Evolutionary conservation across 2,888 invertebrate species (phyloP).

Genomic region (Oxyscelio sp.): DNA sequence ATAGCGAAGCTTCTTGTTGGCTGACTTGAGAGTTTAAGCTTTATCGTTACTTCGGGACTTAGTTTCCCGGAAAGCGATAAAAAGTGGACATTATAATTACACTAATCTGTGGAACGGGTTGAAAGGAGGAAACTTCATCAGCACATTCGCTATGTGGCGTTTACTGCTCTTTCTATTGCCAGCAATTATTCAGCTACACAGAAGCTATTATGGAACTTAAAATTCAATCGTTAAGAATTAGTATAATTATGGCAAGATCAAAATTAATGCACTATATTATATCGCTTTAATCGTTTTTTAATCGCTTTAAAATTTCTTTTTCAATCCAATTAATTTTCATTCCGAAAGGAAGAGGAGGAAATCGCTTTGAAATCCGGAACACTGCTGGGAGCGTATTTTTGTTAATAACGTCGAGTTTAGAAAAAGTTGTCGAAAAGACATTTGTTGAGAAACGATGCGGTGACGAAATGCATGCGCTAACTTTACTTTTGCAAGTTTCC

Average conservation of each 20-base stretch:
- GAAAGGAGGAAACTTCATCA: slow-evolving; percentile 36
- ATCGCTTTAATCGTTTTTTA: not conserved
- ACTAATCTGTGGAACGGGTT: slow-evolving; percentile 23
- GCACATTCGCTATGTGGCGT: slow-evolving; percentile 28
- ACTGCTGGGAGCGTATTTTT: not conserved
- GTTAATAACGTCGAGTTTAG: not conserved
- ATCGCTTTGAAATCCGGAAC: too few species aligned
- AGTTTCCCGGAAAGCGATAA: slow-evolving; percentile 38
- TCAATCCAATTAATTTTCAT: not conserved
- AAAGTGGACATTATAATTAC: slow-evolving; percentile 44
- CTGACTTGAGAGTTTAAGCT: slow-evolving; percentile 35
- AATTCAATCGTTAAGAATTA: slow-evolving; percentile 24
- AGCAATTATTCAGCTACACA: slow-evolving; percentile 21
- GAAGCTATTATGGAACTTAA: slow-evolving; percentile 17
- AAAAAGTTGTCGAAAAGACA: not conserved
- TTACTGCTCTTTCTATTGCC: slow-evolving; percentile 35
- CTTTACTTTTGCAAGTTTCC: not conserved
- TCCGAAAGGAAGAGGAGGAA: not conserved
- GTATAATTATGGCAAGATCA: slow-evolving; percentile 14
- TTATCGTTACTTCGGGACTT: slow-evolving; percentile 37
- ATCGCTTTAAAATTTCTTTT: not conserved
- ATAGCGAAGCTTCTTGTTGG: slow-evolving; percentile 17
- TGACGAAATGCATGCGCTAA: not conserved
- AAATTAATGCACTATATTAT: slow-evolving; percentile 6
- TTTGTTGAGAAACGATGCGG: not conserved